These are phyloP conservation scores for Heliconius hermathena DNA, from an alignment of 1,140 invertebrate species.

Conservation along the genomic window DNA sequence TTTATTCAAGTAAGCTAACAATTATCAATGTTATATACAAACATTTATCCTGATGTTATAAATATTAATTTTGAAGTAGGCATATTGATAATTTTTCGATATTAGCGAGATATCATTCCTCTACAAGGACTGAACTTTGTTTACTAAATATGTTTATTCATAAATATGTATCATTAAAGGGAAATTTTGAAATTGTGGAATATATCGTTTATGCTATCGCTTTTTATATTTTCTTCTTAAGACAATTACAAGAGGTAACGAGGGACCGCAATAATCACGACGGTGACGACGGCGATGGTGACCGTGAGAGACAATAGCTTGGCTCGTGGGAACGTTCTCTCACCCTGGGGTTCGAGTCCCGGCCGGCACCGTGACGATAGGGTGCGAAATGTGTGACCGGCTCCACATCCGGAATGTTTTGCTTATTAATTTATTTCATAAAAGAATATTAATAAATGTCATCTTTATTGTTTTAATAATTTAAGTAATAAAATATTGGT, in stretches of 20 bases:
- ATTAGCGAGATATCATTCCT: neutral
- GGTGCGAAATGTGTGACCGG: constrained; percentile 63
- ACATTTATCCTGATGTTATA: neutral
- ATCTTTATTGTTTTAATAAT: too few relatives aligned
- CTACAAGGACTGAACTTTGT: neutral
- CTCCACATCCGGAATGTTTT: constrained; percentile 61
- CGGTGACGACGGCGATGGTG: constrained; percentile 48
- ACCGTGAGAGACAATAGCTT: constrained; percentile 64
- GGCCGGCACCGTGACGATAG: constrained; percentile 66
- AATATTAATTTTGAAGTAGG: neutral
- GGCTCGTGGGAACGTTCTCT: constrained; percentile 69
- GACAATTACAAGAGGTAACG: constrained; percentile 24
- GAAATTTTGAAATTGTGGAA: neutral
- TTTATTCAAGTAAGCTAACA: too few relatives aligned
- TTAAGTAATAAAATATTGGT: too few relatives aligned
- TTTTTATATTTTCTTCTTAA: constrained; percentile 15
- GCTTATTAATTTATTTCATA: constrained; percentile 43
- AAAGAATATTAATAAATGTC: neutral
- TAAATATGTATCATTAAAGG: neutral
- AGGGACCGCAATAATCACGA: constrained; percentile 52
- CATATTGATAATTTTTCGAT: neutral
- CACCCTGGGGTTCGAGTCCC: constrained; percentile 53
- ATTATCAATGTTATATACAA: too few relatives aligned
- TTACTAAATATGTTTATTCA: too few relatives aligned
- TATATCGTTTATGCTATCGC: neutral